Base-by-base conservation (phyloP, 2,888 invertebrate genomes). In the Leucania comma region DNA sequence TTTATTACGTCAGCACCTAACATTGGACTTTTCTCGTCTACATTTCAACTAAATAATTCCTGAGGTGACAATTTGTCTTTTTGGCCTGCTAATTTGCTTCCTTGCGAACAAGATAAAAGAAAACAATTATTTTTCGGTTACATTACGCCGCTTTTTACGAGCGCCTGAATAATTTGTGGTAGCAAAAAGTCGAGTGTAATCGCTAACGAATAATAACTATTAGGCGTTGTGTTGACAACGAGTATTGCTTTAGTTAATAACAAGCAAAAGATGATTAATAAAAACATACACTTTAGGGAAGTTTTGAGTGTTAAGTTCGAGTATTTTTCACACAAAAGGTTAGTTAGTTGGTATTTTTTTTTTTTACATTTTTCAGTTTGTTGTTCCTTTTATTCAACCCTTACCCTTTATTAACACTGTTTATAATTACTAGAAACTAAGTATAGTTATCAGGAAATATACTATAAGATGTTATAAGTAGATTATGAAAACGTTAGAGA, bases 51-150 rank as follows among this genome's bases (percentile, higher is more conserved):
- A 76, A 74, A 83, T 81, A 76, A 83, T 81, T 83, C 57, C 70
- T 64, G 68, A 79, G 68, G 68, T 75, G 71, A 74, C 71, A 74
- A 83, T 86, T 86, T 85, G 74, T 80, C 72, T 77, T 75, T 70
- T 69, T 29, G 42, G 70, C 51, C 22, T 17, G 56, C 62, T 85
- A 80, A 75, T 80, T 82, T 77, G 57, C 66, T 73, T 68, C 57
- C 62, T 65, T 50, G 42, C 24, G 58, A 63, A 72, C 56, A 75
- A 69, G 79, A 72, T 70, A 82, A 72, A 78, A 67, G 58, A 63
- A 82, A 79, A 82, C 71, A 75, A 79, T 84, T 82, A 79, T 69
- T 80, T 79, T 79, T 70, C 63, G 56, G 69, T 64, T 51, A 57
- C 67, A 38, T 67, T 72, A 66, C 65, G 63, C 50, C 56, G 24